Conservation (phyloP, 2,113 vertebrate species). For the Stegostoma tigrinum region DNA sequence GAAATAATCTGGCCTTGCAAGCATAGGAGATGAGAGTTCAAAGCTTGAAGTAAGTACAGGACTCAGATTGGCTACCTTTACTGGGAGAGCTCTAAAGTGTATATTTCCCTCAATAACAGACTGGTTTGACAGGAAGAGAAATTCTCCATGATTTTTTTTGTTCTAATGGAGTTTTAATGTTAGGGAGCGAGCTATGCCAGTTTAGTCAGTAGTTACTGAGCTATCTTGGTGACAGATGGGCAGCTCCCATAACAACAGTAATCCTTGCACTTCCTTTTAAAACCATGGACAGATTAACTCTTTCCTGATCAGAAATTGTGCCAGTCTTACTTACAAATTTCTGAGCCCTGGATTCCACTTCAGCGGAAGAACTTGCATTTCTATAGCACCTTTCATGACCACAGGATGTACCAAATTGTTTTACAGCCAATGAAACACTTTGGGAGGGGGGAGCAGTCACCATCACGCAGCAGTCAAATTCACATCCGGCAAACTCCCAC, state of each 20-base stretch:
- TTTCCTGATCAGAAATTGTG: neutral
- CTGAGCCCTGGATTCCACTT: neutral
- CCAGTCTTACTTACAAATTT: neutral
- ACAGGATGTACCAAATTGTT: neutral
- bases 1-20: neutral
- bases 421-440: neutral
- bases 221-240: conserved; percentile 27
- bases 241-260: conserved; percentile 30
- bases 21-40: neutral
- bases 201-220: conserved; percentile 3
- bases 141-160: neutral
- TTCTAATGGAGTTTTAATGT: conserved; percentile 35
- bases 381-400: neutral
- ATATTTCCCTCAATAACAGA: neutral
- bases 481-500: neutral
- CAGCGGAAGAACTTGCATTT: neutral
- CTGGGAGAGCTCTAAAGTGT: neutral
- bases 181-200: neutral
- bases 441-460: too few relatives aligned
- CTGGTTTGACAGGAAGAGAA: conserved; percentile 28
- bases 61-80: neutral
- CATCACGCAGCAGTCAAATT: neutral
- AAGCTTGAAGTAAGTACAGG: neutral
- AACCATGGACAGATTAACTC: neutral
- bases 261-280: conserved; percentile 11